Base-by-base conservation (phyloP, 2,113 vertebrate genomes). In the Sinocyclocheilus anshuiensis region DNA sequence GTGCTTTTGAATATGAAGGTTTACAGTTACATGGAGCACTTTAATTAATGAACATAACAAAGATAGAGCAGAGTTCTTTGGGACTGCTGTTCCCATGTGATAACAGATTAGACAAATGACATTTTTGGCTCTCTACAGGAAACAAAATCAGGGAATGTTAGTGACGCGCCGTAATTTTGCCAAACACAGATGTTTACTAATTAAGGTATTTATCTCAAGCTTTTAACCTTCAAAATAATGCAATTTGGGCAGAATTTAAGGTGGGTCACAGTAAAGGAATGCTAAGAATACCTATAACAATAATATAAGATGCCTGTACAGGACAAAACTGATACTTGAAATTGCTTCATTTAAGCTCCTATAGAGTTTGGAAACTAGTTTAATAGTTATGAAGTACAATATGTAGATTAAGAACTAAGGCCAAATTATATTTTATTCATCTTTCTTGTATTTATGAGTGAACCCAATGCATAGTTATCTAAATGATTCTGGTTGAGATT, bases 151-250 rank as follows among this genome's bases (percentile, higher is more conserved):
- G 42, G 61, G 71, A 86, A 89, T 84, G 80, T 71, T 89, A 86
- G 83, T 78, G 89, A 81, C 53, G 79, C 72, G 82, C 90, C 78
- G 77, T 42, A 29, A 55, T 72, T 83, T 72, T 89, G 69, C 85
- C 89, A 91, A 91, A 90, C 89, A 86, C 91, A 92, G 89, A 91
- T 92, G 90, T 89, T 90, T 61, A 84, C 86, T 87, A 79, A 88
- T 86, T 86, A 78, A 77, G 85, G 84, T 89, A 86, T 89, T 91
- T 89, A 86, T 91, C 86, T 90, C 76, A 87, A 88, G 77, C 78
- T 82, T 88, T 91, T 89, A 39, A 90, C 90, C 90, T 93, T 92
- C 92, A 91, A 89, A 78, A 80, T 42, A 90, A 90, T 83, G 86
- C 20, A 20, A 42, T 42, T 72, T 5, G 20, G 0, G 18, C 36